phyloP scores from a whole-genome alignment of 2,113 vertebrate genomes.

The Macaca mulatta region DNA sequence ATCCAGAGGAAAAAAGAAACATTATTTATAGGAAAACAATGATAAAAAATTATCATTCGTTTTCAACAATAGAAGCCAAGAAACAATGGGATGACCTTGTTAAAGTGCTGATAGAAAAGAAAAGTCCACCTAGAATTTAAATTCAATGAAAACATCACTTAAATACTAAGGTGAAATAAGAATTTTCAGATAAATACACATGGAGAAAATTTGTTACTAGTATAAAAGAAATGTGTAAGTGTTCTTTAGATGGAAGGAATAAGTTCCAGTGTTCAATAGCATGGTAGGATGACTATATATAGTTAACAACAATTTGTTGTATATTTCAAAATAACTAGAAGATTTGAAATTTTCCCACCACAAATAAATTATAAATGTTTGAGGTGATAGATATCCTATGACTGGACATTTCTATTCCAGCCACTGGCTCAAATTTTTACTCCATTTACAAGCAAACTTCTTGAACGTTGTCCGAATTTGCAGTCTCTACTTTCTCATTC shows the following conservation, averaged over 20 bases:
- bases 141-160: not conserved
- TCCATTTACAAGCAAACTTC: not conserved
- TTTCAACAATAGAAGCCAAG: not conserved
- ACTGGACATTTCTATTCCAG: not conserved
- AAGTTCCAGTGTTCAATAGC: not conserved
- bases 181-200: not conserved
- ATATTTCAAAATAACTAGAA: not conserved
- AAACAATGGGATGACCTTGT: not conserved
- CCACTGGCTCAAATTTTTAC: not conserved
- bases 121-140: not conserved
- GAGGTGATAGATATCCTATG: not conserved
- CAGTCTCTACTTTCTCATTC: not conserved
- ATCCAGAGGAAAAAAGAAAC: not conserved
- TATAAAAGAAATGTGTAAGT: not conserved
- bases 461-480: rapidly evolving
- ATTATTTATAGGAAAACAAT: not conserved
- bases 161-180: not conserved
- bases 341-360: not conserved
- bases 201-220: not conserved
- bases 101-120: not conserved
- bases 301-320: not conserved
- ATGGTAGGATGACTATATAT: not conserved
- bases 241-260: not conserved
- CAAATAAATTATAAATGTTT: not conserved
- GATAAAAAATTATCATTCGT: not conserved